A percentile compares a stretch with the other conserved stretches of the same genome.
Evolutionary conservation across 2,113 vertebrate genomes (phyloP).

Genomic region (Galemys pyrenaicus): DNA sequence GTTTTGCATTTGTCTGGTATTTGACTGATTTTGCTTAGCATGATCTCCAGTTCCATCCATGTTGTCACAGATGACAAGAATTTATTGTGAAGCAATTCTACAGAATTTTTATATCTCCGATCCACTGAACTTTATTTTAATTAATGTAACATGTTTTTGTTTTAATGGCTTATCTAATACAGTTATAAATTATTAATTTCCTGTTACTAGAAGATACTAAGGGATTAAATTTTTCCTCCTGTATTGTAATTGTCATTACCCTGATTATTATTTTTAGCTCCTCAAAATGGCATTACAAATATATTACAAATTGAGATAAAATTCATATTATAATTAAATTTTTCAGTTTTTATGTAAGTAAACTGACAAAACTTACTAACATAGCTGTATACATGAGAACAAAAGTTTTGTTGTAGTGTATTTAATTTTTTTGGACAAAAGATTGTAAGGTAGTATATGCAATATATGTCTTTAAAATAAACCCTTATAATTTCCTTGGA

Average conservation of each 20-base stretch:
- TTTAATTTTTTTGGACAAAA: not conserved
- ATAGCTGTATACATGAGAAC: not conserved
- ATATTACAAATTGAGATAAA: no score
- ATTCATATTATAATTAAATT: not conserved
- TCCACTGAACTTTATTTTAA: conserved; percentile 28
- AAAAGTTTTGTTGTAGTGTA: not conserved
- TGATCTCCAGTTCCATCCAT: no score
- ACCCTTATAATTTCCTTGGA: no score
- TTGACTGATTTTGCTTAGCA: no score
- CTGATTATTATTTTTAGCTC: conserved; percentile 4
- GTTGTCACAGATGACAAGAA: no score
- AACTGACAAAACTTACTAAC: conserved; percentile 2
- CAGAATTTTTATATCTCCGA: conserved; percentile 12
- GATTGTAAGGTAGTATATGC: no score
- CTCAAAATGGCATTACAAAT: conserved; percentile 38
- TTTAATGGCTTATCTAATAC: conserved; percentile 34
- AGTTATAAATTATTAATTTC: not conserved
- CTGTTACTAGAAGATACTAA: not conserved
- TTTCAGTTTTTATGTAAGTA: not conserved
- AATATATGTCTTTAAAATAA: no score
- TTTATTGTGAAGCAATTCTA: not conserved
- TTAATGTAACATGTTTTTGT: not conserved
- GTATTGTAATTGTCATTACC: conserved; percentile 21
- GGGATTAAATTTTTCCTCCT: conserved; percentile 39
- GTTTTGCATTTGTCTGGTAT: no score